A percentile compares a stretch with the other conserved stretches of the same genome.
Evolutionary conservation across 2,888 invertebrate species (phyloP).

Genomic region (Eupithecia exiguata): DNA sequence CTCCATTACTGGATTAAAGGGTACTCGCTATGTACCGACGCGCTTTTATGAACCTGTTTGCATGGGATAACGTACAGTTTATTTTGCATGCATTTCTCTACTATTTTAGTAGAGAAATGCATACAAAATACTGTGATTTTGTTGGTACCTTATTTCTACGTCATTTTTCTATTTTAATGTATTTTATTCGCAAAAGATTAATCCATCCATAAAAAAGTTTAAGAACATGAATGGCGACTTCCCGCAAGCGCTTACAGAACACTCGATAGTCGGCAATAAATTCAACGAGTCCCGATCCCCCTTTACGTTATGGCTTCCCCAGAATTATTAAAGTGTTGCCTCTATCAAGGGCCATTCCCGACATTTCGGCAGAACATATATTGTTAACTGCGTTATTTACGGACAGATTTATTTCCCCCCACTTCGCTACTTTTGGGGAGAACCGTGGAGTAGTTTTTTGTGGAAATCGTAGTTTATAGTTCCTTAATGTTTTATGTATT

Average conservation of each 20-base stretch:
- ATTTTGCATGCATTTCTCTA: slow-evolving; percentile 18
- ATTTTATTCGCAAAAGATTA: not conserved
- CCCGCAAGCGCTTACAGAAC: slow-evolving; percentile 16
- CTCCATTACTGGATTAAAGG: slow-evolving; percentile 60
- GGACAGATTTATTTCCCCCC: slow-evolving; percentile 65
- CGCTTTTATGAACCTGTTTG: slow-evolving; percentile 53
- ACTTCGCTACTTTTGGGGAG: slow-evolving; percentile 56
- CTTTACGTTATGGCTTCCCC: slow-evolving; percentile 50
- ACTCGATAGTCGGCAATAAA: slow-evolving; percentile 35
- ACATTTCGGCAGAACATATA: slow-evolving; percentile 63
- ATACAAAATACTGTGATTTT: not conserved
- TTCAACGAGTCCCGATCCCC: slow-evolving; percentile 27
- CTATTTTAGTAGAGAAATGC: too few relatives aligned
- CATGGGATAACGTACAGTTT: slow-evolving; percentile 59
- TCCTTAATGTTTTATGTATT: slow-evolving; percentile 47
- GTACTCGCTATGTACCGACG: slow-evolving; percentile 59
- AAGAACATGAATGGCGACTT: slow-evolving; percentile 9
- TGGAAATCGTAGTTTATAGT: slow-evolving; percentile 49
- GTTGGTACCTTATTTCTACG: not conserved
- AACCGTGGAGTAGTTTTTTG: slow-evolving; percentile 40
- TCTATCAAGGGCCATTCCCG: slow-evolving; percentile 62
- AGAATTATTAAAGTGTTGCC: slow-evolving; percentile 68
- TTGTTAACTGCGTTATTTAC: slow-evolving; percentile 74
- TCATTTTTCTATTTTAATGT: not conserved
- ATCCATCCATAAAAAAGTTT: slow-evolving; percentile 33